Evolutionary conservation across 2,113 vertebrate species (phyloP), one percentile per base, ranked within the genome.

Genomic region (Fregetta grallaria): DNA sequence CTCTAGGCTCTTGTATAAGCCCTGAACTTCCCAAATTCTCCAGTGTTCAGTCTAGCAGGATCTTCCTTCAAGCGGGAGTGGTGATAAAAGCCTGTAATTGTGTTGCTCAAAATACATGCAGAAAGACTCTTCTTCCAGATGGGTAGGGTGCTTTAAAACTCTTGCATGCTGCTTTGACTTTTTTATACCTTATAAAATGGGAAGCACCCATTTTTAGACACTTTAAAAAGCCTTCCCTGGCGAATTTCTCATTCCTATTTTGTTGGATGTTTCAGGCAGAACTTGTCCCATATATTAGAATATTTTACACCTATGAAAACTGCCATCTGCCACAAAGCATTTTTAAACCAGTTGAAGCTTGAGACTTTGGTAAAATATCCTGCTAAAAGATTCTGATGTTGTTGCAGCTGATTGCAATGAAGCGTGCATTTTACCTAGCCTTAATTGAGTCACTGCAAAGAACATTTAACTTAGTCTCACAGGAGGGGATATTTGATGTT

Each of bases 391-490:
- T 70, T 92, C 52, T 90, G 65, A 49, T 76, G 32, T 56, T 92
- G 34, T 83, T 92, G 76, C 80, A 94, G 67, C 63, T 86, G 73
- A 91, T 80, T 55, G 85, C 80, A 90, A 68, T 63, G 63, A 87
- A 63, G 62, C 22, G 3, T 94, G 63, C 17, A 13, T 93, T 86
- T 93, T 93, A 42, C n/a, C 34, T 90, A 81, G 23, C 32, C 32
- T 86, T 95, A 82, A 95, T 34, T 87, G 65, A 91, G 36, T 74
- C 73, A 83, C 65, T 78, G 76, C 70, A 91, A 95, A 89, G 73
- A 92, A 45, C 38, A 45, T 73, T 94, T 91, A 91, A 92, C 70
- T 86, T 62, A 22, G 22, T 83, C 34, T 94, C 61, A 77, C 25
- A 40, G 56, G 67, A 88, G 30, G 36, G 75, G 56, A 59, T 79